Evolutionary conservation across 35 echinoderm and acorn worm genomes (phyloP), one percentile per base, ranked within the genome.

Genomic region (Amphiura filiformis): DNA sequence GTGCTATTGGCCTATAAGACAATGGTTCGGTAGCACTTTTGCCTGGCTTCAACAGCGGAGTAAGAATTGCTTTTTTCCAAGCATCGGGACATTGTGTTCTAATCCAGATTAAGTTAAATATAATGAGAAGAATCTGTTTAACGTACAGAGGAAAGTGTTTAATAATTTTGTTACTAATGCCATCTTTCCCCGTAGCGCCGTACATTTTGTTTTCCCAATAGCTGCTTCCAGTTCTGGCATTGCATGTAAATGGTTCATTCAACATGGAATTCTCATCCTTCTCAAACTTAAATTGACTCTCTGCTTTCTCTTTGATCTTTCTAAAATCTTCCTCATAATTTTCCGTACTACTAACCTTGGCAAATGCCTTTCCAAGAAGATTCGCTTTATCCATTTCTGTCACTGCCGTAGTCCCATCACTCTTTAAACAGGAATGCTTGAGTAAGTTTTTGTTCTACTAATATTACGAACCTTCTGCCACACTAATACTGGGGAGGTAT

Each of bases 1-100:
- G 31, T 23, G 78, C 39, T 37, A 81, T 89, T 13, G 78, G 78
- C 12, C 35, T 31, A 13, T 81, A 81, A 0, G 78, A 89, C 22
- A 26, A 15, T 47, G 56, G 78, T 15, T 89, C 18, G 17, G 56
- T 23, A 14, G 77, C 26, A 28, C 81, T 30, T 81, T 81, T 89
- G 32, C 56, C 56, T 35, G 34, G 34, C 79, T 89, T 57, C 23
- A 56, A 37, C 0, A 89, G 39, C 23, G 44, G 49, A 2, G 79
- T 39, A 31, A 81, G 57, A 36, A 81, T 89, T 1, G 57, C 38
- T 14, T 36, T 23, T 20, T 52, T 52, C 44, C 44, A 52, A 7
- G 44, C 44, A 52, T 7, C 44, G 20, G 44, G 44, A 52, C 44
- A 52, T 52, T 52, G 7, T 20, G 7, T 20, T 20, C 44, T 52